Evolutionary conservation across 1,140 invertebrate genomes (phyloP).

Genomic region (Delia radicum): DNA sequence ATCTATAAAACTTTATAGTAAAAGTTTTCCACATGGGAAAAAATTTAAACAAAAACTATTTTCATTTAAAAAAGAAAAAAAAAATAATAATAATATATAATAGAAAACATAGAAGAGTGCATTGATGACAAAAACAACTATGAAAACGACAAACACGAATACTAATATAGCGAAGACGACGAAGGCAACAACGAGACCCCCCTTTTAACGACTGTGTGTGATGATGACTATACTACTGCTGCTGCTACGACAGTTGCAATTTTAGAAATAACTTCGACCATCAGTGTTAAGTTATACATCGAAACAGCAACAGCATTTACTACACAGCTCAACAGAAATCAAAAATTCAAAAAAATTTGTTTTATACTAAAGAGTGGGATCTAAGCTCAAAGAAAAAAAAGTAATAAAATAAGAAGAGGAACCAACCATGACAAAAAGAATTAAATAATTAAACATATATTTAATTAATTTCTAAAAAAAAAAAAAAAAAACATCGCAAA

Average conservation of each 20-base stretch:
- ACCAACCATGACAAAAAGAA: neutral
- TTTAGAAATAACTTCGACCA: slow-evolving; percentile 26
- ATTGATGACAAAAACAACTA: neutral
- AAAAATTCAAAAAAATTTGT: neutral
- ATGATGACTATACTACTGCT: neutral
- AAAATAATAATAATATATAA: slow-evolving; percentile 4
- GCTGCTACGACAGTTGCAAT: slow-evolving; percentile 26
- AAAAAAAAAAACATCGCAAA: neutral
- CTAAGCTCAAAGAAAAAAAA: too few relatives aligned
- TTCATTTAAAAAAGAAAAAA: neutral
- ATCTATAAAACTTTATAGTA: too few relatives aligned
- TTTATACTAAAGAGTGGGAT: neutral
- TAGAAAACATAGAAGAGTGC: neutral
- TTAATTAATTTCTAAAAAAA: neutral
- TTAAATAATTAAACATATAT: neutral
- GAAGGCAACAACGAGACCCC: neutral
- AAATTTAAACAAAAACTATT: neutral
- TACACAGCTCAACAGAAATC: too few relatives aligned
- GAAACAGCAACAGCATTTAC: slow-evolving; percentile 30
- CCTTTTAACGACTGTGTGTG: neutral
- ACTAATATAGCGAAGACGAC: neutral
- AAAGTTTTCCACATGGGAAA: neutral
- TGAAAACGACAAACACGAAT: slow-evolving; percentile 1
- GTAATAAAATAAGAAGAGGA: neutral
- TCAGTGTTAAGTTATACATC: slow-evolving; percentile 37